Evolutionary conservation across 2,888 invertebrate species (phyloP).

Genomic region (Plebejus anna): DNA sequence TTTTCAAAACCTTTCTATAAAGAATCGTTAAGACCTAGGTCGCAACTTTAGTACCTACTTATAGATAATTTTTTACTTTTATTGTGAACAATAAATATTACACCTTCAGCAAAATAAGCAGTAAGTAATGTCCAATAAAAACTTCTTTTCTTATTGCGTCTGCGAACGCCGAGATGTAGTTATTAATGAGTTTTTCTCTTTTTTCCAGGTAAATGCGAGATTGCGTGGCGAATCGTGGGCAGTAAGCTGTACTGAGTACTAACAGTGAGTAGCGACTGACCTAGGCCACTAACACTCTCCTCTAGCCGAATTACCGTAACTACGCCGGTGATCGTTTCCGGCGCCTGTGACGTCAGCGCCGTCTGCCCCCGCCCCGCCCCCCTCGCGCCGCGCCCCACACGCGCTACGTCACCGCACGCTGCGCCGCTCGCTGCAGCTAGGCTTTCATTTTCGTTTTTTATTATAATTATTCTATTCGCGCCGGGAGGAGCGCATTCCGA

Average conservation of each 20-base stretch:
- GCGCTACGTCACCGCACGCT: slow-evolving; percentile 62
- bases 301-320: slow-evolving; percentile 78
- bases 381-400: slow-evolving; percentile 55
- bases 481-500: not conserved
- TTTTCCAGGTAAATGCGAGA: slow-evolving; percentile 50
- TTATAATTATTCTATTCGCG: slow-evolving; percentile 49
- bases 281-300: slow-evolving; percentile 75
- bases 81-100: slow-evolving; percentile 14
- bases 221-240: slow-evolving; percentile 21
- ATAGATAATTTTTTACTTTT: not conserved
- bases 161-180: slow-evolving; percentile 44
- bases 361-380: slow-evolving; percentile 72
- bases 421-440: slow-evolving; percentile 43
- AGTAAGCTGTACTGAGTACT: slow-evolving; percentile 22
- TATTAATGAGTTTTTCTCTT: slow-evolving; percentile 43
- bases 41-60: not conserved
- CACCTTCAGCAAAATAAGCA: slow-evolving; percentile 24
- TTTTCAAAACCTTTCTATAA: not conserved
- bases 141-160: slow-evolving; percentile 40
- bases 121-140: slow-evolving; percentile 37
- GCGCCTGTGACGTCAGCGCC: slow-evolving; percentile 76
- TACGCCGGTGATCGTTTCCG: slow-evolving; percentile 76
- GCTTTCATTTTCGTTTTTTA: slow-evolving; percentile 67
- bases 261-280: slow-evolving; percentile 56
- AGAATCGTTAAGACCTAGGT: not conserved